A percentile compares a stretch with the other conserved stretches of the same genome.
Evolutionary conservation across 2,797 vertebrate genomes (phyloP).

Genomic region (Knipowitschia caucasica): DNA sequence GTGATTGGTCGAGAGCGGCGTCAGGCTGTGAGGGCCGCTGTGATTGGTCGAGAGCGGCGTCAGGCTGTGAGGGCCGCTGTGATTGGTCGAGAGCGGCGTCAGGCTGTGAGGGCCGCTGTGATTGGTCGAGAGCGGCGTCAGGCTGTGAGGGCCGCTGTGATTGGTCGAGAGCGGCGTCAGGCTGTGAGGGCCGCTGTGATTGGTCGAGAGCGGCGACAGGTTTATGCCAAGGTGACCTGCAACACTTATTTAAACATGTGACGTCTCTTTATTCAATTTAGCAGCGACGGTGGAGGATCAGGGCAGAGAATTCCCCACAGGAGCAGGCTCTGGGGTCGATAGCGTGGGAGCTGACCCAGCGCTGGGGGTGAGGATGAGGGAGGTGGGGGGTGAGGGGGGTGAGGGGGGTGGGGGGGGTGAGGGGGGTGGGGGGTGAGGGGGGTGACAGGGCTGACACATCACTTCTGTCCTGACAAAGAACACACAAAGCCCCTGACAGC

Average conservation of each 20-base stretch:
- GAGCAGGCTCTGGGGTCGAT: slow-evolving; percentile 61
- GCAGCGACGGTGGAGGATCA: slow-evolving; percentile 46
- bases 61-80: too few relatives aligned
- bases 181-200: slow-evolving; percentile 38
- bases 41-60: too few relatives aligned
- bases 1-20: too few relatives aligned
- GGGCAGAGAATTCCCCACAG: slow-evolving; percentile 62
- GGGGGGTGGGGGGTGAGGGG: slow-evolving; percentile 26
- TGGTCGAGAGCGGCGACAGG: slow-evolving; percentile 26
- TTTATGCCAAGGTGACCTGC: slow-evolving; percentile 69
- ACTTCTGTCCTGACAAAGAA: slow-evolving; percentile 36
- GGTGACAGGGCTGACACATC: slow-evolving; percentile 50
- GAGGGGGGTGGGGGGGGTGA: slow-evolving; percentile 27
- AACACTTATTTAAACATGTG: slow-evolving; percentile 72
- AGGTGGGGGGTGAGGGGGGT: slow-evolving; percentile 23
- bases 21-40: too few relatives aligned
- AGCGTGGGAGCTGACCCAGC: slow-evolving; percentile 59
- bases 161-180: slow-evolving; percentile 28
- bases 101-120: too few relatives aligned
- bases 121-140: too few relatives aligned
- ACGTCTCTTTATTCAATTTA: slow-evolving; percentile 73
- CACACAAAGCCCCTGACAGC: slow-evolving; percentile 53
- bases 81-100: too few relatives aligned
- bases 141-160: slow-evolving; percentile 30
- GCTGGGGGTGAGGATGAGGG: slow-evolving; percentile 5